Base-by-base conservation (phyloP, 2,797 vertebrate genomes). In the Tympanoctomys barrerae region DNA sequence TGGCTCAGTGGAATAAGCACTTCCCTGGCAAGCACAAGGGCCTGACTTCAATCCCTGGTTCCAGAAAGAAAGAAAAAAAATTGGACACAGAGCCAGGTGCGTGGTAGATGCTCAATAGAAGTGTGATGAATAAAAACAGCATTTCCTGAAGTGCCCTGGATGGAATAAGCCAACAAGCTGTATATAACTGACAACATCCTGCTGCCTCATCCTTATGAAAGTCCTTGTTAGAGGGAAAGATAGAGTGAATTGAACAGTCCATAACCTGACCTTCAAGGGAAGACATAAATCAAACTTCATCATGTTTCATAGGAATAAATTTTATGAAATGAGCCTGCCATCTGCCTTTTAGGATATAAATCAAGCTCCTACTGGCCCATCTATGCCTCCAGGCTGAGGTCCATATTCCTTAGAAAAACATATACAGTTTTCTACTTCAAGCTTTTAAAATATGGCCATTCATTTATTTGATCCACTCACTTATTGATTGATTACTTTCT, bases 281-380 rank as follows among this genome's bases (percentile, higher is more conserved):
- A 93, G 93, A 81, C 33, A 93, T 96, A 93, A 96, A 97, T 95
- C 97, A 97, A 92, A 96, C 66, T 85, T 93, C 96, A 96, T 97
- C 95, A 94, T 87, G 81, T 94, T 92, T 97, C 91, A 97, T 71
- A 88, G 75, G 95, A 96, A 97, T 97, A 97, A 96, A 97, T 97
- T 94, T 94, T 93, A 64, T 93, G 90, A 96, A 97, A 97, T 81
- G 90, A 96, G 96, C 66, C 91, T 97, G 91, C 93, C 93, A 93
- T 96, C 96, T 93, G 91, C 94, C 93, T 97, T 97, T 95, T 79
- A 64, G 91, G 82, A 93, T 90, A 96, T 98, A 97, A 97, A 97
- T 98, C 96, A 98, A 97, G 62, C n/a, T 94, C 87, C 82, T 71
- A 83, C 91, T 88, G 90, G 80, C 88, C 94, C n/a, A 57, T 87